Evolutionary conservation across 1,140 invertebrate species (phyloP), one percentile per base, ranked within the genome.

Genomic region (Galleria mellonella): DNA sequence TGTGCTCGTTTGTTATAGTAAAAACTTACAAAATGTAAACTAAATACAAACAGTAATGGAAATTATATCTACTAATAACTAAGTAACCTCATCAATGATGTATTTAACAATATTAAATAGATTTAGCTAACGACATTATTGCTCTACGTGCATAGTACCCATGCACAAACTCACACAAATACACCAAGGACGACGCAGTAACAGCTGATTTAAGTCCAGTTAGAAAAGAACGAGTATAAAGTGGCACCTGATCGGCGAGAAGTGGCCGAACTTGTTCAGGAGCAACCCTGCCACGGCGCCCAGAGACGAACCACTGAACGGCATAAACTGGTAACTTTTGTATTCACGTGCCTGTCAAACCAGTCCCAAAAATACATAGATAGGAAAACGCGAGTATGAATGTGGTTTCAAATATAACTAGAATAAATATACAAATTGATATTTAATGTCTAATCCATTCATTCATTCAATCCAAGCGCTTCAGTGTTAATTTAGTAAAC

Each of bases 191-290:
- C 53, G 52, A 47, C 51, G 53, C 59, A 59, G 54, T 50, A 78
- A 71, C 81, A 81, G 81, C 77, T 84, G 77, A 75, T 78, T 55
- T 58, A 54, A 75, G 66, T 81, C 76, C 77, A 82, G 81, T 82
- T 81, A 84, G 77, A 84, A 72, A 63, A 74, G 75, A 84, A 82
- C 81, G 59, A 67, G 81, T 83, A 78, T 77, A 64, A 66, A 78
- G 76, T 74, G 73, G 70, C 81, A 84, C 75, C 75, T 81, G 75
- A 79, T 68, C 65, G 70, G 51, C 70, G 70, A 72, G 72, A 75
- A 77, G 72, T 70, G 77, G 55, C 71, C 69, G 71, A 83, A 84
- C 81, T 81, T 56, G 81, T 84, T 83, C 72, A 74, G 70, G 69
- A 75, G 66, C 69, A 55, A 68, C 72, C 62, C 69, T 66, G 67